Percentiles rank a stretch among this genome's conserved stretches.
Evolutionary conservation across 64 coral and sea anemone genomes (phyloP).

Genomic region (Pocillopora verrucosa): DNA sequence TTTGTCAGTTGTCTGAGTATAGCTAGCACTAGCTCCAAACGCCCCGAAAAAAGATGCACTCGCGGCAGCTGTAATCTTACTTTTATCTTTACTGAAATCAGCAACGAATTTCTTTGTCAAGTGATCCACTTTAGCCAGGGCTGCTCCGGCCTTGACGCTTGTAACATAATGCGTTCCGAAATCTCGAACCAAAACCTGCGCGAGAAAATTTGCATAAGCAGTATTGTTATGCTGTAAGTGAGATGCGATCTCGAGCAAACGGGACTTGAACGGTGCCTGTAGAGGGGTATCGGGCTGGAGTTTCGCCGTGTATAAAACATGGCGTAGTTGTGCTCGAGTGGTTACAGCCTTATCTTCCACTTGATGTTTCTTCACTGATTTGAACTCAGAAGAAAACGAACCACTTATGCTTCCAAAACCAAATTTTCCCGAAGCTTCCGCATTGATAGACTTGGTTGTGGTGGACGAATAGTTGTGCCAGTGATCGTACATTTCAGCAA

Average conservation of each 20-base stretch:
- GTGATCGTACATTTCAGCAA: constrained; percentile 79
- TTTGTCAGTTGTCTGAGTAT: constrained; percentile 23
- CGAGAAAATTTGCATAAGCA: constrained; percentile 65
- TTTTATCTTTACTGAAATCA: constrained; percentile 38
- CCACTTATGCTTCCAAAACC: constrained; percentile 34
- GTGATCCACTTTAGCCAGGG: constrained; percentile 77
- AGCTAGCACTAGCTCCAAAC: constrained; percentile 37
- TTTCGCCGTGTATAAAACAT: no score
- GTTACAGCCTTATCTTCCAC: constrained; percentile 82
- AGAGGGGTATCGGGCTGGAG: no score
- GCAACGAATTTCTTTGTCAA: constrained; percentile 44
- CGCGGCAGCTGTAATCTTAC: constrained; percentile 69
- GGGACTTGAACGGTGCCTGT: no score
- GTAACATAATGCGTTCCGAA: constrained; percentile 87
- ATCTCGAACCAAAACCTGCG: constrained; percentile 78
- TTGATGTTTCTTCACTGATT: constrained; percentile 86
- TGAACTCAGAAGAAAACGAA: constrained; percentile 64
- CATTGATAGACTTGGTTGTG: constrained; percentile 72
- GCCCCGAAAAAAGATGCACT: constrained; percentile 71
- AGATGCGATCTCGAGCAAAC: no score
- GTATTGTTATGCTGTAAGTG: constrained; percentile 87
- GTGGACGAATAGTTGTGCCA: constrained; percentile 77
- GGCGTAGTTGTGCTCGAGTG: no score
- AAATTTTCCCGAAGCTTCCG: constrained; percentile 35
- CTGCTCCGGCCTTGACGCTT: constrained; percentile 77